Percentiles rank a stretch among this genome's conserved stretches.
Evolutionary conservation across 1,140 invertebrate species (phyloP).

Genomic region (Holotrichia oblita): DNA sequence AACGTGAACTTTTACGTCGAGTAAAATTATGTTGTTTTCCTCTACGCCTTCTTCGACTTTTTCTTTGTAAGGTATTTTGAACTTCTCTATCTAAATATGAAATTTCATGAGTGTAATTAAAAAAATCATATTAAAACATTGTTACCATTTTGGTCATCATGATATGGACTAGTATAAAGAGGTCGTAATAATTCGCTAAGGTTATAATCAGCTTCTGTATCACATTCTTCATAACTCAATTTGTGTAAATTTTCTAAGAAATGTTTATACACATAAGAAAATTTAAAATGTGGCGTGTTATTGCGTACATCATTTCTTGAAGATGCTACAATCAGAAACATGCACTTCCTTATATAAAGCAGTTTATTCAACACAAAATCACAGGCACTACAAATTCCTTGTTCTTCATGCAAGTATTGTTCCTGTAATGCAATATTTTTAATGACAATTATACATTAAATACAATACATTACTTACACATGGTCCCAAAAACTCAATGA

Average conservation of each 20-base stretch:
- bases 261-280: conserved; percentile 5
- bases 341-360: background rate
- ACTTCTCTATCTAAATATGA: background rate
- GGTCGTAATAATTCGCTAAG: background rate
- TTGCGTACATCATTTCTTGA: background rate
- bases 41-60: background rate
- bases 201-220: conserved; percentile 14
- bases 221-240: conserved; percentile 14
- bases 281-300: background rate
- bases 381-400: conserved; percentile 16
- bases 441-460: background rate
- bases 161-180: background rate
- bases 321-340: background rate
- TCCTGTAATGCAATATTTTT: background rate
- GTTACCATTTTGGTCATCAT: background rate
- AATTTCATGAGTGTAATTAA: background rate
- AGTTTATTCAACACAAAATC: conserved; percentile 18
- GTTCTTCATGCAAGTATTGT: conserved; percentile 1
- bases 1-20: background rate
- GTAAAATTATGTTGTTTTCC: conserved; percentile 9
- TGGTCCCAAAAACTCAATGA: conserved; percentile 2
- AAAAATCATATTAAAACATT: background rate
- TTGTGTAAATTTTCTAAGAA: conserved; percentile 26
- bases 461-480: background rate
- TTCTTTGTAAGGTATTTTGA: background rate